phyloP scores from a whole-genome alignment of 2,888 invertebrate genomes.

The Epirrhoe alternata region DNA sequence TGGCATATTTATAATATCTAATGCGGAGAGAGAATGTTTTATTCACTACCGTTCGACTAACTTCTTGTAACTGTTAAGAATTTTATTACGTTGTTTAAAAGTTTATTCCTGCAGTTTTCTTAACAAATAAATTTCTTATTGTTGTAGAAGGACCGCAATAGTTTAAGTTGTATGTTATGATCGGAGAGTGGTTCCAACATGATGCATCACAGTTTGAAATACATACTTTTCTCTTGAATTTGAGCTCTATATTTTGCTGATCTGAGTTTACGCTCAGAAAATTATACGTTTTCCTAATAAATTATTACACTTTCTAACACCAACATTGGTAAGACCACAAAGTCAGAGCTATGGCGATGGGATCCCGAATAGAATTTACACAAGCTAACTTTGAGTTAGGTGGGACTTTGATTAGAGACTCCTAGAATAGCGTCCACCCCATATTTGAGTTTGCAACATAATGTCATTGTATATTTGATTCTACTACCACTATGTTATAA shows the following conservation, averaged over 20 bases:
- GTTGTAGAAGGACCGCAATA: constrained; percentile 27
- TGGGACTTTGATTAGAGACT: constrained; percentile 46
- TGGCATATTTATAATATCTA: constrained; percentile 20
- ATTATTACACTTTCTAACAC: constrained; percentile 7
- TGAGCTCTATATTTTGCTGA: constrained; percentile 3
- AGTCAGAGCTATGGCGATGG: constrained; percentile 15
- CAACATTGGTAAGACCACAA: constrained; percentile 17
- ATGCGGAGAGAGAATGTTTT: constrained; percentile 38
- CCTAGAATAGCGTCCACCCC: constrained; percentile 34
- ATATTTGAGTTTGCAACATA: constrained; percentile 38
- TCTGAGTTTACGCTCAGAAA: not conserved
- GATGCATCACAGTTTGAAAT: constrained; percentile 18
- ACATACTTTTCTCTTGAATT: constrained; percentile 6
- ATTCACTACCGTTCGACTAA: constrained; percentile 41
- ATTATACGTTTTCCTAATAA: not conserved
- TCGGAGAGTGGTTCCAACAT: constrained; percentile 13
- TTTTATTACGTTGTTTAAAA: constrained; percentile 45
- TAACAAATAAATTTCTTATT: constrained; percentile 42
- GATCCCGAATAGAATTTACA: constrained; percentile 36
- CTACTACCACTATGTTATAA: not conserved
- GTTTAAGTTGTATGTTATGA: constrained; percentile 31
- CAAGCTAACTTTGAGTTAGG: constrained; percentile 40
- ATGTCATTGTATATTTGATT: constrained; percentile 32
- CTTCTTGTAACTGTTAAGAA: constrained; percentile 44
- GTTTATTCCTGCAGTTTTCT: constrained; percentile 40